These are phyloP conservation scores for Bombyx huttoni DNA, from an alignment of 2,888 invertebrate species.

Conservation along the genomic window DNA sequence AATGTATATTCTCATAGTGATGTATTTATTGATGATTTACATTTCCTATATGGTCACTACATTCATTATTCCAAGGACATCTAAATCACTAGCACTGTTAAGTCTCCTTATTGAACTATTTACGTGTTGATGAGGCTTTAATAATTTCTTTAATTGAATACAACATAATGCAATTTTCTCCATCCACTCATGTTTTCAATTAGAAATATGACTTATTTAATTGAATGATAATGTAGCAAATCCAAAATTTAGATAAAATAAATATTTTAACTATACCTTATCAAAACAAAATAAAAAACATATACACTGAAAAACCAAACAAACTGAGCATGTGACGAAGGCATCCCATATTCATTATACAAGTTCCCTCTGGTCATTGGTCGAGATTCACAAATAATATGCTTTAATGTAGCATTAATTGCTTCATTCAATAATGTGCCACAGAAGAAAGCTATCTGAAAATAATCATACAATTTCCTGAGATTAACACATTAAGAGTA, in stretches of 20 bases:
- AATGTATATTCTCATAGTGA: too few species aligned
- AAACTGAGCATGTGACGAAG: conserved; percentile 92
- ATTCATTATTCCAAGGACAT: too few species aligned
- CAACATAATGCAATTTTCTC: too few species aligned
- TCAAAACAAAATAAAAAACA: conserved; percentile 85
- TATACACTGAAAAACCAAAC: conserved; percentile 93
- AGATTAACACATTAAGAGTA: too few species aligned
- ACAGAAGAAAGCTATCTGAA: conserved; percentile 87
- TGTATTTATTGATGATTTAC: too few species aligned
- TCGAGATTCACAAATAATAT: conserved; percentile 84
- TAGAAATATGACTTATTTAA: not conserved
- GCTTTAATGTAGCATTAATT: conserved; percentile 85
- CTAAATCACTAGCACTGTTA: too few species aligned
- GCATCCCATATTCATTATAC: conserved; percentile 90
- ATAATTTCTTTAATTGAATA: too few species aligned
- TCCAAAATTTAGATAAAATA: not conserved
- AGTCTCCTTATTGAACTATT: too few species aligned
- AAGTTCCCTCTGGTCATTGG: conserved; percentile 78
- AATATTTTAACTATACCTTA: conserved; percentile 75
- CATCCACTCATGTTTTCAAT: too few species aligned
- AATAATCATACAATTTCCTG: conserved; percentile 7
- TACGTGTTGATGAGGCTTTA: too few species aligned
- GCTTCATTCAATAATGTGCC: conserved; percentile 85
- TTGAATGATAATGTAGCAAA: not conserved
- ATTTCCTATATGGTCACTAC: too few species aligned